Evolutionary conservation across 2,113 vertebrate genomes (phyloP).

Genomic region (Oplegnathus fasciatus): DNA sequence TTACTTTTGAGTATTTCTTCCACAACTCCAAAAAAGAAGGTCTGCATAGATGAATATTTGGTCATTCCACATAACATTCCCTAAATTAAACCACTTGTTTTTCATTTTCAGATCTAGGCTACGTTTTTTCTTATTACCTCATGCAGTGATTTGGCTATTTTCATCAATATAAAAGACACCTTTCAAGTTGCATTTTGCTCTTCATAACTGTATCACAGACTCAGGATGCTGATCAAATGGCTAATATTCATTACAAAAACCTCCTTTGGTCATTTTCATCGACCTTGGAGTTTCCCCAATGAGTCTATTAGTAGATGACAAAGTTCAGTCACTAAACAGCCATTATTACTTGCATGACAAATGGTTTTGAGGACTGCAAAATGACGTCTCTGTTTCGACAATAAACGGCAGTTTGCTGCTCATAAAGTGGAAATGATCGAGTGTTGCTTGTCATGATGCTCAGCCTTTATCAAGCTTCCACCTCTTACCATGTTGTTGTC

Average conservation of each 20-base stretch:
- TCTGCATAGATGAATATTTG: neutral
- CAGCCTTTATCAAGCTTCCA: neutral
- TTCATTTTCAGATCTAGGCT: neutral
- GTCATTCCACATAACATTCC: neutral
- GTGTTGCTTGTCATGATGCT: neutral
- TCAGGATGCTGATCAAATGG: slow-evolving; percentile 10
- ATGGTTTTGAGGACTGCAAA: neutral
- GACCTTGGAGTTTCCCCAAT: neutral
- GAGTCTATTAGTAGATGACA: slow-evolving; percentile 13
- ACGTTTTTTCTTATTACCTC: neutral
- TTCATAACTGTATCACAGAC: neutral
- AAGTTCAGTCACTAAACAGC: neutral
- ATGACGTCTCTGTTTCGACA: neutral
- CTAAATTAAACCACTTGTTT: neutral
- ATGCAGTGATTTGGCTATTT: neutral
- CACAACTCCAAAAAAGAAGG: neutral
- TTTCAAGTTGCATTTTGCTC: neutral
- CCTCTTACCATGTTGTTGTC: neutral
- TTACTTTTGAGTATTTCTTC: neutral
- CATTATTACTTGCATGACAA: neutral
- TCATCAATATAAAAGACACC: neutral
- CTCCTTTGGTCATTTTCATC: slow-evolving; percentile 8
- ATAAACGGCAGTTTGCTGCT: neutral
- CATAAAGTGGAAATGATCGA: neutral
- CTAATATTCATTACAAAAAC: slow-evolving; percentile 14